These are phyloP conservation scores for Nebria salina DNA, from an alignment of 2,888 invertebrate species.

Conservation along the genomic window DNA sequence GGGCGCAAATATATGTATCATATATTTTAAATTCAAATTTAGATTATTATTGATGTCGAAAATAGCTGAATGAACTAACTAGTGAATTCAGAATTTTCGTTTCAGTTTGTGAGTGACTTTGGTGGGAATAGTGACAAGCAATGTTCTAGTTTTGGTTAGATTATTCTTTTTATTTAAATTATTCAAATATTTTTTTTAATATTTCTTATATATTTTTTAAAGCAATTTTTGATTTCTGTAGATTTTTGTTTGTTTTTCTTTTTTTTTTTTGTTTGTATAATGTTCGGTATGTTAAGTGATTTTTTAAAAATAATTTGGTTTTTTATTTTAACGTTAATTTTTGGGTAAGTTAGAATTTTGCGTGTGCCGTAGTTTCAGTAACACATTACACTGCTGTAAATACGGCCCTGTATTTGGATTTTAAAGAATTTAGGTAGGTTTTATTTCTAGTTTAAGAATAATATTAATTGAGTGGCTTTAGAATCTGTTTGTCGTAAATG, in stretches of 20 bases:
- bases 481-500: no score
- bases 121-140: not conserved
- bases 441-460: not conserved
- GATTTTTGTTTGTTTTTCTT: slow-evolving; percentile 21
- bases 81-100: not conserved
- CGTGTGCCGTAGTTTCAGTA: slow-evolving; percentile 9
- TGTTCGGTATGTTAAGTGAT: slow-evolving; percentile 24
- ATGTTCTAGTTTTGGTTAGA: not conserved
- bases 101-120: slow-evolving; percentile 1
- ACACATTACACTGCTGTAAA: slow-evolving; percentile 7
- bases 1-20: not conserved
- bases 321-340: slow-evolving; percentile 39
- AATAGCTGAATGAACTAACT: not conserved
- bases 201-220: not conserved
- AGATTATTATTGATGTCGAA: not conserved
- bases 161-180: not conserved
- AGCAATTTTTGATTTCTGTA: slow-evolving; percentile 11
- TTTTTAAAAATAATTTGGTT: slow-evolving; percentile 43
- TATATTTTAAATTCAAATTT: not conserved
- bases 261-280: slow-evolving; percentile 14
- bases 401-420: not conserved
- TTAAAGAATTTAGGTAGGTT: not conserved
- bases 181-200: not conserved
- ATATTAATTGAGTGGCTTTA: not conserved
- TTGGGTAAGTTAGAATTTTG: slow-evolving; percentile 36